A percentile compares a stretch with the other conserved stretches of the same genome.
These are phyloP conservation scores for Chinchilla lanigera DNA, from an alignment of 2,113 vertebrate species.

Conservation along the genomic window DNA sequence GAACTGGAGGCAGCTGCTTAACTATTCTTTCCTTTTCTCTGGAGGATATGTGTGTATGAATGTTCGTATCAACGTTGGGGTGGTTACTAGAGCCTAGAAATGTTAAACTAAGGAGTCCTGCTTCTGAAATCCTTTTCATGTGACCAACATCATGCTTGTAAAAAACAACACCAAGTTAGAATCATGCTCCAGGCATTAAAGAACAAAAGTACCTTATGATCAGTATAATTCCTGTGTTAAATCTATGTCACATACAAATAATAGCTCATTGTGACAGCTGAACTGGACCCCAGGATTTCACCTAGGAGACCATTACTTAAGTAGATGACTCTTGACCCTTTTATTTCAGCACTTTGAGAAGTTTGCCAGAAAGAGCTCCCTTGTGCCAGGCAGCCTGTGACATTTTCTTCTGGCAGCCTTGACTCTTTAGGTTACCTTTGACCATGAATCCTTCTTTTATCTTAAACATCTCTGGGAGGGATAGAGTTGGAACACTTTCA, in stretches of 20 bases:
- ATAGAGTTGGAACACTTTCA: constrained; percentile 79
- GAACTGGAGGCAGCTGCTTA: not conserved
- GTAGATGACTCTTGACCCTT: constrained; percentile 84
- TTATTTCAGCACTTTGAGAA: constrained; percentile 79
- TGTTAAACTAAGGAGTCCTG: not conserved
- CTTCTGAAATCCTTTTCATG: not conserved
- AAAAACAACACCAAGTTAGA: not conserved
- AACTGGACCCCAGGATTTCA: constrained; percentile 73
- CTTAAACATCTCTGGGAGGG: constrained; percentile 78
- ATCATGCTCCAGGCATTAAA: constrained; percentile 69
- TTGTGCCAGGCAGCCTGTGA: constrained; percentile 79
- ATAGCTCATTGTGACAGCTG: constrained; percentile 78
- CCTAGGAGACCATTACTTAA: constrained; percentile 83
- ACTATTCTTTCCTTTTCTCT: not conserved
- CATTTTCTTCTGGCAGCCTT: constrained; percentile 75
- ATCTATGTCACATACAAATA: constrained; percentile 73
- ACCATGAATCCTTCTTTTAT: constrained; percentile 83
- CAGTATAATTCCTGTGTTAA: constrained; percentile 81
- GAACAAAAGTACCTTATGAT: constrained; percentile 52
- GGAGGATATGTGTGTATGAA: not conserved
- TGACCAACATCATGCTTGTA: not conserved
- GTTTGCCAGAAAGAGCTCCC: constrained; percentile 83
- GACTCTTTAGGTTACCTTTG: constrained; percentile 78
- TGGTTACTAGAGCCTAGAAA: not conserved
- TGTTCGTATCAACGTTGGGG: not conserved